Base-by-base conservation (phyloP, 2,888 invertebrate genomes). In the Nematopogon swammerdamellus region DNA sequence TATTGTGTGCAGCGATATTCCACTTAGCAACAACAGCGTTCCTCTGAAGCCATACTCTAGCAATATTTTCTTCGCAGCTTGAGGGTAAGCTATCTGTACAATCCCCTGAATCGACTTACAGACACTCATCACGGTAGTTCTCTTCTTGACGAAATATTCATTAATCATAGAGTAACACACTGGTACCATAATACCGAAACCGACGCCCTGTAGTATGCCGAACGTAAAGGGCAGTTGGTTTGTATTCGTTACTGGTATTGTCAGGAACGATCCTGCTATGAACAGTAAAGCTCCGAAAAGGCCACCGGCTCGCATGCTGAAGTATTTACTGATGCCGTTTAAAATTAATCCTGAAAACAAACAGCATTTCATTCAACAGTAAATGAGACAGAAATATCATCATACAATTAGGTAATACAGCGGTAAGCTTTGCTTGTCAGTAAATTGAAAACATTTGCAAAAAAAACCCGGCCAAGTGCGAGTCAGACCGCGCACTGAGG, bases 121-220 rank as follows among this genome's bases (percentile, higher is more conserved):
- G 1, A 80, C 62, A 49, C 85, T 84, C 83, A 86, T 85, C 1
- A 85, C 81, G 52, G 82, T 76, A 0, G 84, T 83, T 57, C 86
- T 74, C 58, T 73, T 83, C 52, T 69, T 79, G 10, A 82, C 72
- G 56, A 85, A 88, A 58, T 85, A 87, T 42, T 75, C 69, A 56
- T 87, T 87, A 48, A 88, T 72, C 1, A 83, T 82, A 1, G 86
- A 81, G 57, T 85, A 85, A 36, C 81, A 80, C 1, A 86, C 80
- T 2, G 86, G 85, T 18, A 85, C 73, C 68, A 86, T 80, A 53
- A 87, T 70, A 6, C 87, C 87, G 47, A 85, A 80, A 5, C 87
- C 87, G 17, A 85, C 63, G 56, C 84, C 84, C 71, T 84, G 82
- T 5, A 84, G 59, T 1, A 81, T 58, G 44, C 83, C 82, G 62